These are phyloP conservation scores for Tachyglossus aculeatus DNA, from an alignment of 2,797 vertebrate genomes.

Conservation along the genomic window DNA sequence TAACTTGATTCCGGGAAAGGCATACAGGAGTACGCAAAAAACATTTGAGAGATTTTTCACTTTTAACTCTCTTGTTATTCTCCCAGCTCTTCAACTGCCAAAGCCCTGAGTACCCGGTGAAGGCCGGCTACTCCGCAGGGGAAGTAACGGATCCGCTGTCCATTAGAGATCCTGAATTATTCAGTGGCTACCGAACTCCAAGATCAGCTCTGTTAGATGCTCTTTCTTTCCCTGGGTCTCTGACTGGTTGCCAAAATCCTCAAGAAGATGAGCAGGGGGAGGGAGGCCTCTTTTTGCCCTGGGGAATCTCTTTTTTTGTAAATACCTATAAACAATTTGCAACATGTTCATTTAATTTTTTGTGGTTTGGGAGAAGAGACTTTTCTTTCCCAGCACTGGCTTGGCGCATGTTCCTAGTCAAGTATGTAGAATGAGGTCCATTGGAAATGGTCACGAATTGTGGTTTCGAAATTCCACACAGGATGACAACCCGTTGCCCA, in stretches of 20 bases:
- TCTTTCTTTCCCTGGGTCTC: slow-evolving; percentile 21
- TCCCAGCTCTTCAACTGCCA: slow-evolving; percentile 53
- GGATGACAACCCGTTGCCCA: slow-evolving; percentile 42
- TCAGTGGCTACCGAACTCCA: slow-evolving; percentile 64
- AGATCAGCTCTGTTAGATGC: slow-evolving; percentile 48
- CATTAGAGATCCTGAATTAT: slow-evolving; percentile 79
- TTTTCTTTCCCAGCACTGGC: slow-evolving; percentile 11
- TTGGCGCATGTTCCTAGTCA: neutral
- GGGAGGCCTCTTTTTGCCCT: too few relatives aligned
- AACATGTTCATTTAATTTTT: slow-evolving; percentile 2
- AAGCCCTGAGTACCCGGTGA: slow-evolving; percentile 30
- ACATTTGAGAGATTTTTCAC: slow-evolving; percentile 63
- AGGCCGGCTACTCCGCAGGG: neutral
- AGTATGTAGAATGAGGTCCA: neutral
- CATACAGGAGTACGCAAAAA: slow-evolving; percentile 33
- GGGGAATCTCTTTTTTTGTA: neutral
- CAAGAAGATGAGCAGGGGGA: too few relatives aligned
- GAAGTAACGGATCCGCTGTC: slow-evolving; percentile 62
- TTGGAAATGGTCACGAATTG: neutral
- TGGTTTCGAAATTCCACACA: slow-evolving; percentile 30
- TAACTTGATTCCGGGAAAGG: slow-evolving; percentile 50
- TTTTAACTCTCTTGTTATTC: slow-evolving; percentile 56
- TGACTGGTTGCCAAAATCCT: too few relatives aligned
- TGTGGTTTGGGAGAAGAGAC: neutral
- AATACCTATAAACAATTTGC: neutral